Evolutionary conservation across 2,888 invertebrate genomes (phyloP).

Genomic region (Sepioteuthis lessoniana): DNA sequence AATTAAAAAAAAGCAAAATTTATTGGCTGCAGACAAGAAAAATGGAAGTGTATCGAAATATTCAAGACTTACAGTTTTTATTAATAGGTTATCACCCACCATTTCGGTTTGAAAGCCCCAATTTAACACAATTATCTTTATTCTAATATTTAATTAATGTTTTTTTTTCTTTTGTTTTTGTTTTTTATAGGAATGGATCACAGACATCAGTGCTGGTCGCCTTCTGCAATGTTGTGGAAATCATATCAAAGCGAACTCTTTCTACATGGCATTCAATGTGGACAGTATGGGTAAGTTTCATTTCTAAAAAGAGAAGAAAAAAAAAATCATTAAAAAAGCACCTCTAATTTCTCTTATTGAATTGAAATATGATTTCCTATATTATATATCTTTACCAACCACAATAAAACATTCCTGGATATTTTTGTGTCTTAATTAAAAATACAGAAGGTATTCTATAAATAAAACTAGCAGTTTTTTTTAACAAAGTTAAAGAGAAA

Average conservation of each 20-base stretch:
- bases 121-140: not conserved
- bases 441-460: no score
- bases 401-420: no score
- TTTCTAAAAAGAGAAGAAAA: not conserved
- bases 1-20: no score
- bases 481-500: no score
- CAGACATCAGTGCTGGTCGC: conserved; percentile 92
- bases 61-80: no score
- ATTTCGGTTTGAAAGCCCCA: not conserved
- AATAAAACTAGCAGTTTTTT: no score
- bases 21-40: no score
- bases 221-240: conserved; percentile 92
- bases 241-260: conserved; percentile 92
- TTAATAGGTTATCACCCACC: not conserved
- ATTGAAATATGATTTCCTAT: not conserved
- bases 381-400: no score
- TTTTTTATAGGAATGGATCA: conserved; percentile 79
- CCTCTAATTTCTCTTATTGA: not conserved
- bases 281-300: conserved; percentile 84
- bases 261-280: conserved; percentile 96
- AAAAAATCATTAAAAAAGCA: no score
- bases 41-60: no score
- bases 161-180: not conserved
- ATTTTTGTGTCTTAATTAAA: no score
- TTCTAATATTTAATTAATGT: not conserved